These are phyloP conservation scores for honey bee (Apis mellifera) DNA, from an alignment of 1,140 invertebrate genomes.

Conservation along the genomic window DNA sequence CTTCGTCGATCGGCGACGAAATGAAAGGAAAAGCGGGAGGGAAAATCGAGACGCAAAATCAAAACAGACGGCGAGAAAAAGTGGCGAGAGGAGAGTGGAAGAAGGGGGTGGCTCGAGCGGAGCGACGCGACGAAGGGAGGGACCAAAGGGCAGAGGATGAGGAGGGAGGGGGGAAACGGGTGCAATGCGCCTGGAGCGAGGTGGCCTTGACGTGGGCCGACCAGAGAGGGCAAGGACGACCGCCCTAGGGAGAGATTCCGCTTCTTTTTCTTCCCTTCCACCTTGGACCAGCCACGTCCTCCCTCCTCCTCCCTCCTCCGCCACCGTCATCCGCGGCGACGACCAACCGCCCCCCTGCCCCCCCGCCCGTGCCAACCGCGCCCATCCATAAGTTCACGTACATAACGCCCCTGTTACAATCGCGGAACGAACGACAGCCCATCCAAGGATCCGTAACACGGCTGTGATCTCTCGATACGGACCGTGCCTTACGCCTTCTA, in stretches of 20 bases:
- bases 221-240: conserved; percentile 80
- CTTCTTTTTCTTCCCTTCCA: conserved; percentile 59
- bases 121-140: conserved; percentile 31
- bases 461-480: neutral
- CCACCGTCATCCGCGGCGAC: conserved; percentile 56
- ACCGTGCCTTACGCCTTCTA: no score
- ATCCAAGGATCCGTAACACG: conserved; percentile 12
- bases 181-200: conserved; percentile 78
- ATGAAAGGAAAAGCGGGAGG: no score
- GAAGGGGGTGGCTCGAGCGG: conserved; percentile 51
- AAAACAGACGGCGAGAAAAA: no score
- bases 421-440: conserved; percentile 1
- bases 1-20: no score
- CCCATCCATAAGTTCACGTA: conserved; percentile 54
- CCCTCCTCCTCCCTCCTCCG: no score
- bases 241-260: conserved; percentile 75
- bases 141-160: conserved; percentile 33
- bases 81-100: neutral
- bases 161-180: conserved; percentile 57
- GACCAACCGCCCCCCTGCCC: conserved; percentile 28
- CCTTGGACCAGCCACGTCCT: conserved; percentile 25
- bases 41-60: no score
- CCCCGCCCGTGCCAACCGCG: conserved; percentile 35
- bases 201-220: conserved; percentile 79
- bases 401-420: conserved; percentile 36